Base-by-base conservation (phyloP, 2,113 vertebrate genomes). In the Motacilla alba region DNA sequence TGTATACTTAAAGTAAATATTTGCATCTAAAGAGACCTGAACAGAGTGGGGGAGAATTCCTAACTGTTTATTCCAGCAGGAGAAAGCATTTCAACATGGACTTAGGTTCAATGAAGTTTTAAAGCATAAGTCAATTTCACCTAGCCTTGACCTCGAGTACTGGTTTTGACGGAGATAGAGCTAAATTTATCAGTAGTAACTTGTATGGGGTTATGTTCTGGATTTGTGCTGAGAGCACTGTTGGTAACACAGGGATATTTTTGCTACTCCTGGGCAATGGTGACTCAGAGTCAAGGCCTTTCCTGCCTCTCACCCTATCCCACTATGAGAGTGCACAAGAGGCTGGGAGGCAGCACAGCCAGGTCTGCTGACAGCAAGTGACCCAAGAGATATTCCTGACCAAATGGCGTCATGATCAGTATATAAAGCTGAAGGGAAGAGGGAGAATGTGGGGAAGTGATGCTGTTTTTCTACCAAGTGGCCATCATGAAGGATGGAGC, bases 401-500 rank as follows among this genome's bases (percentile, higher is more conserved):
- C 13, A n/a, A 31, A 24, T 7, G 31, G 14, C 2, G 1, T 46
- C 26, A 46, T 28, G 13, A 2, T 52, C 21, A 81, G 17, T 22
- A 22, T 35, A 6, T 14, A 56, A 70, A 70, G 24, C 20, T 67
- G 27, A 3, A 4, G 4, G 14, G 27, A 80, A 76, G 30, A 76
- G 37, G 13, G 7, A 30, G 11, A 18, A 37, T 73, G 14, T 11
- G 7, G 9, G 6, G 15, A 4, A 92, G 43, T 3, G 23, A 43
- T 31, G 16, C 1, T 1, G 0, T 44, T 39, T 63, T 8, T 74
- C 44, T 64, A 39, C 16, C 18, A 41, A 35, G 41, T 7, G 16
- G 2, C 28, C 4, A 1, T 28, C 14, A 43, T 0, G 5, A 2
- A 5, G 30, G 18, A 37, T 11, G 8, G 19, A 70, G 7, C 35